A percentile compares a stretch with the other conserved stretches of the same genome.
Evolutionary conservation across 2,113 vertebrate species (phyloP).

Genomic region (Dendrocopos noguchii): DNA sequence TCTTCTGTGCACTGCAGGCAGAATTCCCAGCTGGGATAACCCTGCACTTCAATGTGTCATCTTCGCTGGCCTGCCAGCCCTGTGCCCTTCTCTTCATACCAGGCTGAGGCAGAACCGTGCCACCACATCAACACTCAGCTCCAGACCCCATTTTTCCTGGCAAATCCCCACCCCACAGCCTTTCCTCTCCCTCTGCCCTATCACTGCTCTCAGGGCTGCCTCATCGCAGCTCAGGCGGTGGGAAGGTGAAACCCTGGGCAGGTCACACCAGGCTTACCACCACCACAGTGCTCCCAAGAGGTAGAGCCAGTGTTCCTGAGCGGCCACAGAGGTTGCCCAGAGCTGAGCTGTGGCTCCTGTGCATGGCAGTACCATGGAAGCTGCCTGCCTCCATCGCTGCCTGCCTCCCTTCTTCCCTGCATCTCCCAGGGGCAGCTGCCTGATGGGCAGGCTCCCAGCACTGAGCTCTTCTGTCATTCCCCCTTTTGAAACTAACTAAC

Average conservation of each 20-base stretch:
- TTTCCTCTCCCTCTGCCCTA: not conserved
- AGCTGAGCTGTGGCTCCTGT: rapidly evolving
- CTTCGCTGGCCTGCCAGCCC: not conserved
- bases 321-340: rapidly evolving
- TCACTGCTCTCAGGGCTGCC: not conserved
- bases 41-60: rapidly evolving
- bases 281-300: rapidly evolving
- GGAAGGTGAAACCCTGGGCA: not conserved
- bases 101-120: not conserved
- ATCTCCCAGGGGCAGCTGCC: not conserved
- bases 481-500: not conserved
- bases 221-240: not conserved
- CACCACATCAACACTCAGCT: rapidly evolving
- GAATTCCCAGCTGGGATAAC: not conserved
- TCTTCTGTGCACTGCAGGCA: not conserved
- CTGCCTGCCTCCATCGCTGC: not conserved
- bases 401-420: not conserved
- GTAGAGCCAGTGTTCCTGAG: not conserved
- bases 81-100: not conserved
- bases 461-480: not conserved
- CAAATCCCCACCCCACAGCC: not conserved
- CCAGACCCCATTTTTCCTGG: not conserved
- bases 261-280: not conserved
- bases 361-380: rapidly evolving
- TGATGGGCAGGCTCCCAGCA: not conserved